Percentiles rank a stretch among this genome's conserved stretches.
phyloP scores from a whole-genome alignment of 2,113 vertebrate species.

The Charina bottae region DNA sequence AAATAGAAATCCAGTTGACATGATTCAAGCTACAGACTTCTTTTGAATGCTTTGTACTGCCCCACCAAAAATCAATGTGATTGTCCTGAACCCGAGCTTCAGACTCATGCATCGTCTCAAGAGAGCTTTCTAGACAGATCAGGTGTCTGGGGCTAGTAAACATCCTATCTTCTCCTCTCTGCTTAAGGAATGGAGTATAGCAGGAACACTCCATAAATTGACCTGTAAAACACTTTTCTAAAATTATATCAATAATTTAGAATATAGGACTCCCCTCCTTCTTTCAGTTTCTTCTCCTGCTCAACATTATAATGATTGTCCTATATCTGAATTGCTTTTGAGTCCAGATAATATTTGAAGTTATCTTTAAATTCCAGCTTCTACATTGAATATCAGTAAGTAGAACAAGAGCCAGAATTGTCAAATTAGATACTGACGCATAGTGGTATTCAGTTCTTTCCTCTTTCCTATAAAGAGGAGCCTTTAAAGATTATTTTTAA shows the following conservation, averaged over 20 bases:
- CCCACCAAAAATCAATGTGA: not conserved
- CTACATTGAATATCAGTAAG: not conserved
- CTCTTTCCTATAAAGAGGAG: not conserved
- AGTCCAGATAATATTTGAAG: not conserved
- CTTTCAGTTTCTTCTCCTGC: not conserved
- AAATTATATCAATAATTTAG: not conserved
- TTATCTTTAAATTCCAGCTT: not conserved
- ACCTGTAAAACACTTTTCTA: not conserved
- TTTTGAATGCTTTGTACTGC: no score
- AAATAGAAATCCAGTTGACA: no score
- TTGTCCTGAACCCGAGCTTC: not conserved
- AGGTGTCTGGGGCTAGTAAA: not conserved
- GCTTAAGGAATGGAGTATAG: not conserved
- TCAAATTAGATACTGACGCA: not conserved
- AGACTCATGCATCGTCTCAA: no score
- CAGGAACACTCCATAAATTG: not conserved
- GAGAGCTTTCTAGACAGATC: not conserved
- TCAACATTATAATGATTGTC: not conserved
- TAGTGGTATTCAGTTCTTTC: not conserved
- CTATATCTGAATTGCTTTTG: not conserved
- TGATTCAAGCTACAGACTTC: no score
- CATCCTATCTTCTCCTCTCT: not conserved
- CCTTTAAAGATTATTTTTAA: slow-evolving; percentile 15
- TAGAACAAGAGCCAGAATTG: not conserved
- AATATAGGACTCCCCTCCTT: not conserved